A percentile compares a stretch with the other conserved stretches of the same genome.
These are phyloP conservation scores for Tringa solitaria DNA, from an alignment of 2,113 vertebrate genomes.

Conservation along the genomic window DNA sequence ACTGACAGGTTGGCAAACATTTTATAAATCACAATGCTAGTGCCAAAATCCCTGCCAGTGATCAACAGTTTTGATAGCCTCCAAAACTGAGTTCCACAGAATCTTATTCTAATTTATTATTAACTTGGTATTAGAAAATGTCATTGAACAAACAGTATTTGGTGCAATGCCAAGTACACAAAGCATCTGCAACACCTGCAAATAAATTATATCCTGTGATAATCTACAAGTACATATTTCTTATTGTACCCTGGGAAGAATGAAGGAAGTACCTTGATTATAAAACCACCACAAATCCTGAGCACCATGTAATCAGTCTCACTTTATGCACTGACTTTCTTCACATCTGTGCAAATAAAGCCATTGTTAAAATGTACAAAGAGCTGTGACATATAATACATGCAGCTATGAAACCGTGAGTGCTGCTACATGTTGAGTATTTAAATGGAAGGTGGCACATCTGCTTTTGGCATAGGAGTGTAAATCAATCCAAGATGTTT, in stretches of 20 bases:
- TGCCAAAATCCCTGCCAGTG: not conserved
- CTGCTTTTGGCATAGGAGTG: constrained; percentile 38
- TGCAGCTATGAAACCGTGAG: not conserved
- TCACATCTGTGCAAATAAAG: constrained; percentile 13
- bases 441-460: constrained; percentile 41
- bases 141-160: not conserved
- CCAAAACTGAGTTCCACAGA: not conserved
- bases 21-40: constrained; percentile 19
- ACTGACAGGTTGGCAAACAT: not conserved
- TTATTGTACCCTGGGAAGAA: not conserved
- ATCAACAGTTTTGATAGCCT: not conserved
- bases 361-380: not conserved
- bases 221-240: not conserved
- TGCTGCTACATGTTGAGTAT: not conserved
- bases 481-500: constrained; percentile 54
- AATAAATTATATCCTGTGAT: not conserved
- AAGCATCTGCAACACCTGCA: not conserved
- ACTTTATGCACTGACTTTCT: constrained; percentile 5
- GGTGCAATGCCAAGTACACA: not conserved
- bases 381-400: not conserved
- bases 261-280: not conserved
- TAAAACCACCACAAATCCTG: not conserved
- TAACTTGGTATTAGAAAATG: constrained; percentile 12
- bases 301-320: not conserved
- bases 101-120: constrained; percentile 33